Conservation (phyloP, 2,888 invertebrate genomes). For the Seira ritae region DNA sequence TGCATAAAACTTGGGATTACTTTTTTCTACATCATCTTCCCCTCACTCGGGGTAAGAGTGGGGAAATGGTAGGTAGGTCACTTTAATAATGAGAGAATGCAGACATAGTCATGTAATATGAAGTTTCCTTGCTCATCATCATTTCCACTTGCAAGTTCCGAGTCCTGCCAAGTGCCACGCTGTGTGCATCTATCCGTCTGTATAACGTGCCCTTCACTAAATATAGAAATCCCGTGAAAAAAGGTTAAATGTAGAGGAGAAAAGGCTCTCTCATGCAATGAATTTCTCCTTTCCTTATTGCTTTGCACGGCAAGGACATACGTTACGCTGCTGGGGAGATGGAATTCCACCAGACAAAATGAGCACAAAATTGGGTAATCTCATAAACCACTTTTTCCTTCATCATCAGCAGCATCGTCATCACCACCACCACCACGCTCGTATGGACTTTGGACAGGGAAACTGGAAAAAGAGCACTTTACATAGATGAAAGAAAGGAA, state of each 20-base stretch:
- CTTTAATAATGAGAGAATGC: constrained; percentile 15
- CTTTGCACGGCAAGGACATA: background rate
- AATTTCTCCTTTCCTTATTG: constrained; percentile 11
- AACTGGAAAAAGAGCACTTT: too few species aligned
- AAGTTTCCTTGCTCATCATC: constrained; percentile 7
- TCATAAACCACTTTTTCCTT: constrained; percentile 45
- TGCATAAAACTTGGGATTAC: constrained; percentile 13
- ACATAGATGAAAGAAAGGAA: background rate
- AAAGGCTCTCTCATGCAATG: background rate
- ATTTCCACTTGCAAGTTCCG: constrained; percentile 1
- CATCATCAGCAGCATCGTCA: constrained; percentile 12
- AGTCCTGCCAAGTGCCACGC: background rate
- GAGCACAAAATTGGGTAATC: constrained; percentile 51
- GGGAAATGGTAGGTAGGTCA: background rate
- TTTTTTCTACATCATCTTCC: background rate
- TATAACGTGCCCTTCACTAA: background rate
- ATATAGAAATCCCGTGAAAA: background rate
- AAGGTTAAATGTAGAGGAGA: constrained; percentile 3
- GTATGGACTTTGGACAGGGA: too few species aligned
- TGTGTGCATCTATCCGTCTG: background rate
- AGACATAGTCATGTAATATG: constrained; percentile 9
- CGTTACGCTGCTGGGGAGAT: background rate
- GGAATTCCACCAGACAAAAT: constrained; percentile 27
- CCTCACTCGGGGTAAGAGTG: background rate
- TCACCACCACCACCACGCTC: background rate